phyloP scores from a whole-genome alignment of 2,888 invertebrate species.

The Erebia aethiops region DNA sequence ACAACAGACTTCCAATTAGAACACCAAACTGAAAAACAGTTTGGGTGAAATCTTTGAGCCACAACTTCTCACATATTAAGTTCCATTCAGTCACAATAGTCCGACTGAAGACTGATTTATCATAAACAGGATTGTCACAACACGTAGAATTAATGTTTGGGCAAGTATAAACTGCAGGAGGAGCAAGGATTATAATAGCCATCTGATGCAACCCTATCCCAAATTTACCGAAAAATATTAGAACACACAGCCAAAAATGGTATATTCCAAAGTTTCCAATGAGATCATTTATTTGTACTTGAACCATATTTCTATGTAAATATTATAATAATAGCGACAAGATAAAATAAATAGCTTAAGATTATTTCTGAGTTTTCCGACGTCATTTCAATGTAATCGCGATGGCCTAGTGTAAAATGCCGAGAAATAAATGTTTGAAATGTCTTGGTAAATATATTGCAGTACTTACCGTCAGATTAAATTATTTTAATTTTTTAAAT shows the following conservation, averaged over 20 bases:
- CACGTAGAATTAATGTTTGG: conserved; percentile 53
- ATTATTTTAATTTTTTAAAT: no score
- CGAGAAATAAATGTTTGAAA: neutral
- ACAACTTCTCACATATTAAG: conserved; percentile 85
- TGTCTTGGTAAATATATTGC: no score
- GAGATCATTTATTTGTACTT: conserved; percentile 54
- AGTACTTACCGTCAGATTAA: no score
- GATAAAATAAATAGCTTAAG: conserved; percentile 12
- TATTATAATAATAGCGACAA: conserved; percentile 5
- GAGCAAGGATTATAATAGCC: conserved; percentile 78
- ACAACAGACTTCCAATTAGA: conserved; percentile 86
- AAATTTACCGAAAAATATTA: conserved; percentile 71
- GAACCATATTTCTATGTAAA: conserved; percentile 3
- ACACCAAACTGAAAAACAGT: conserved; percentile 89
- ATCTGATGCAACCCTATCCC: conserved; percentile 80
- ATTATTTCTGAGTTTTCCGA: neutral
- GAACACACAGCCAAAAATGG: conserved; percentile 66
- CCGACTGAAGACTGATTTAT: conserved; percentile 84
- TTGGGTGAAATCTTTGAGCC: conserved; percentile 87
- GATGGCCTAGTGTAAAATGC: conserved; percentile 2
- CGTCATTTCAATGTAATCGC: conserved; percentile 18
- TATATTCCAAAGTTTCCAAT: conserved; percentile 71
- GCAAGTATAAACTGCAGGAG: conserved; percentile 62
- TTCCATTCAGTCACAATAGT: conserved; percentile 90
- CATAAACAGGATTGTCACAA: conserved; percentile 83